These are phyloP conservation scores for Podarcis raffonei DNA, from an alignment of 2,113 vertebrate species.

Conservation along the genomic window DNA sequence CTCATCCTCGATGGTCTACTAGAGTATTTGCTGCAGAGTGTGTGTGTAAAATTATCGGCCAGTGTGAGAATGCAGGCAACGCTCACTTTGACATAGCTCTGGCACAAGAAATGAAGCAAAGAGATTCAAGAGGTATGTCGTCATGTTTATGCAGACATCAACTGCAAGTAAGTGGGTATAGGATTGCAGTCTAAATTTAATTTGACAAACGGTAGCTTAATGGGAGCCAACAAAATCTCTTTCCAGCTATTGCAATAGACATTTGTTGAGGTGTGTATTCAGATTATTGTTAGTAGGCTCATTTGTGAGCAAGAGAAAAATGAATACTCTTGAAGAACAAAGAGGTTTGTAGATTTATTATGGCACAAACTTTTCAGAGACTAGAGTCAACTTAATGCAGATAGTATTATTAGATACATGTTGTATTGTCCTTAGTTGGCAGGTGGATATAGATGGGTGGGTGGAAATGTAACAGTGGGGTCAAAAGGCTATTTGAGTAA, in stretches of 20 bases:
- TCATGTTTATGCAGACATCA: slow-evolving; percentile 8
- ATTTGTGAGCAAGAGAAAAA: background rate
- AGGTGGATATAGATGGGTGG: background rate
- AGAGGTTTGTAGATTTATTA: background rate
- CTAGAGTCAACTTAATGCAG: too few relatives aligned
- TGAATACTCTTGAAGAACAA: background rate
- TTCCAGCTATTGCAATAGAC: background rate
- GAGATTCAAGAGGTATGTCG: slow-evolving; percentile 83
- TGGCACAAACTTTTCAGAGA: background rate
- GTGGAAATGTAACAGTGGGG: background rate
- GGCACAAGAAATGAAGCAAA: slow-evolving; percentile 87
- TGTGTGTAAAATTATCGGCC: slow-evolving; percentile 86
- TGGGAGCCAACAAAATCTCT: background rate
- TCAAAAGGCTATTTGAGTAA: background rate
- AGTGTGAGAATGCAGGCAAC: slow-evolving; percentile 79
- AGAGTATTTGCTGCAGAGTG: slow-evolving; percentile 91
- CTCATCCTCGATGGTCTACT: slow-evolving; percentile 89
- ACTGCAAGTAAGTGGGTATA: too few relatives aligned
- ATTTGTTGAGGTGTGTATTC: slow-evolving; percentile 27
- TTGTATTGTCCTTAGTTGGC: background rate
- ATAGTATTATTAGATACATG: too few relatives aligned
- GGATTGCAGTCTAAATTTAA: slow-evolving; percentile 13
- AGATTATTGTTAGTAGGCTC: background rate
- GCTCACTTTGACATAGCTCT: slow-evolving; percentile 88
- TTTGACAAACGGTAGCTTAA: slow-evolving; percentile 19